Conservation (phyloP, 2,888 invertebrate genomes). For the Macrosiphum euphorbiae region DNA sequence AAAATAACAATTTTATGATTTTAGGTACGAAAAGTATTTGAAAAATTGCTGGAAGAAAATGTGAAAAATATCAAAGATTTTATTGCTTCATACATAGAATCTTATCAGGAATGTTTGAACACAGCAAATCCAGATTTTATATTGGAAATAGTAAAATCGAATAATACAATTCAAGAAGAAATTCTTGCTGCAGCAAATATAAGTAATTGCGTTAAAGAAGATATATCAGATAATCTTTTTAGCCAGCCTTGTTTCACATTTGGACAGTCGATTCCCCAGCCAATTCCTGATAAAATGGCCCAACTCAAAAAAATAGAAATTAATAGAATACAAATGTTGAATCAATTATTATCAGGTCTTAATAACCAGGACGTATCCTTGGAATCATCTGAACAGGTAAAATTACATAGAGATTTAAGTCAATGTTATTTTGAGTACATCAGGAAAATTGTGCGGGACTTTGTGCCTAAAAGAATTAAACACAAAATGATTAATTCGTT, state of each 20-base stretch:
- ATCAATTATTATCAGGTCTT: neutral
- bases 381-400: neutral
- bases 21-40: neutral
- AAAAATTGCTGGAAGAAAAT: neutral
- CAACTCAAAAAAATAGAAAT: neutral
- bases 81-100: slow-evolving; percentile 11
- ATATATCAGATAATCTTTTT: neutral
- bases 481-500: slow-evolving; percentile 9
- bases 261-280: neutral
- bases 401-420: neutral
- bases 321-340: neutral
- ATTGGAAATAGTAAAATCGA: neutral
- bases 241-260: neutral
- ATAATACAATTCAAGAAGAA: neutral
- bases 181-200: neutral
- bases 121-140: slow-evolving; percentile 30
- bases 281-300: neutral
- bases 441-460: slow-evolving; percentile 28
- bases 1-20: neutral
- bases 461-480: slow-evolving; percentile 35
- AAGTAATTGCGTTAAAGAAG: neutral
- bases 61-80: slow-evolving; percentile 14
- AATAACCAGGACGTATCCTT: neutral
- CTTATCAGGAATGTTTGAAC: neutral
- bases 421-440: neutral